Evolutionary conservation across 2,888 invertebrate genomes (phyloP).

Genomic region (Anticlea derivata): DNA sequence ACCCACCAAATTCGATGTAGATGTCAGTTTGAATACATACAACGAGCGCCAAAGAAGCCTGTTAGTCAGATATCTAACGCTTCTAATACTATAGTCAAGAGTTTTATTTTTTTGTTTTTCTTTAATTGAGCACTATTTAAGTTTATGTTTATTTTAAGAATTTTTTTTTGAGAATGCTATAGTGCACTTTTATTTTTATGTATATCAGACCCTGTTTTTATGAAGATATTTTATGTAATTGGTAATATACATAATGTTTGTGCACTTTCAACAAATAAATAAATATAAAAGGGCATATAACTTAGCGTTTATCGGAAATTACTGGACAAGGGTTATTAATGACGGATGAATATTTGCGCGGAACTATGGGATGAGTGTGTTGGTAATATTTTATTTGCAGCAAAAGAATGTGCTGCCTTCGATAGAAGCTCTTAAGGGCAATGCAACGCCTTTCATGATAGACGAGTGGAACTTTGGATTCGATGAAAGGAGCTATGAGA

Average conservation of each 20-base stretch:
- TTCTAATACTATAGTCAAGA: not conserved
- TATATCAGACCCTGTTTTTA: no score
- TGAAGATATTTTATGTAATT: no score
- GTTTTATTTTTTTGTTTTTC: no score
- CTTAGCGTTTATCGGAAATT: conserved; percentile 33
- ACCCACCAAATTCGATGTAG: not conserved
- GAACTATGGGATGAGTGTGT: conserved; percentile 22
- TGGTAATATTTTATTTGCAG: conserved; percentile 41
- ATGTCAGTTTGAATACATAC: not conserved
- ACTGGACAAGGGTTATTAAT: conserved; percentile 29
- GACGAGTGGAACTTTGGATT: conserved; percentile 19
- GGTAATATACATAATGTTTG: no score
- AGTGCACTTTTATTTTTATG: no score
- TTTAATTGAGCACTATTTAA: no score
- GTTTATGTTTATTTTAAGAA: no score
- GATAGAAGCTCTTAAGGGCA: conserved; percentile 13
- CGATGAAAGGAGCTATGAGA: not conserved
- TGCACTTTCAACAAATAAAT: no score
- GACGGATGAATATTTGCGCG: not conserved
- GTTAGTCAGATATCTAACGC: not conserved
- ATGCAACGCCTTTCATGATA: not conserved
- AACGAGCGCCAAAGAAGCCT: not conserved
- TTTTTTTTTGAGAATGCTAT: no score
- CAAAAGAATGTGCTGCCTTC: conserved; percentile 29
- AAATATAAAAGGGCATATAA: not conserved